These are phyloP conservation scores for Loripinus fragilis DNA, from an alignment of 2,888 invertebrate genomes.

Conservation along the genomic window DNA sequence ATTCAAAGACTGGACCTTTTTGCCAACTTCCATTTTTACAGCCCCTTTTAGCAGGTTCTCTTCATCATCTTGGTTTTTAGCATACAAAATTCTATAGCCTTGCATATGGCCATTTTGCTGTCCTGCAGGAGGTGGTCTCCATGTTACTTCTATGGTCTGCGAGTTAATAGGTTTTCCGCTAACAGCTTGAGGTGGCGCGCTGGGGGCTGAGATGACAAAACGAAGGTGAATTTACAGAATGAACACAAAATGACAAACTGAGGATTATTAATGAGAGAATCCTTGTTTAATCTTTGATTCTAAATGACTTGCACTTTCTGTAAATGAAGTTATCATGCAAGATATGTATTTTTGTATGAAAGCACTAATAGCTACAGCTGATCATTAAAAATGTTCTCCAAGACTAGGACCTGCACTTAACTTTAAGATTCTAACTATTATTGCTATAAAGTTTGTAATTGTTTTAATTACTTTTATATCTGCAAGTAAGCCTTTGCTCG, in stretches of 20 bases:
- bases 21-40: constrained; percentile 69
- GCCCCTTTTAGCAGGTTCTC: constrained; percentile 15
- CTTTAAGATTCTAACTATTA: too few species aligned
- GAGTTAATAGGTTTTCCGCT: constrained; percentile 92
- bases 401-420: too few species aligned
- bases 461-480: too few species aligned
- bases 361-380: too few species aligned
- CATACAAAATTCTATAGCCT: constrained; percentile 79
- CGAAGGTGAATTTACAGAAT: constrained; percentile 58
- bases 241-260: constrained; percentile 60
- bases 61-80: constrained; percentile 82
- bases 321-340: too few species aligned
- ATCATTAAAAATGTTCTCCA: too few species aligned
- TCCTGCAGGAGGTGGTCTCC: constrained; percentile 96
- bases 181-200: constrained; percentile 98
- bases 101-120: constrained; percentile 90
- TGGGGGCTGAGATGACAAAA: constrained; percentile 90
- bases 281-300: not conserved
- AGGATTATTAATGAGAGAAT: not conserved
- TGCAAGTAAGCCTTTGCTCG: too few species aligned
- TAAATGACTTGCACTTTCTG: too few species aligned
- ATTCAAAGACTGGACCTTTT: constrained; percentile 85
- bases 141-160: constrained; percentile 93
- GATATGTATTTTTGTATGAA: too few species aligned
- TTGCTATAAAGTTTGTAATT: too few species aligned